These are phyloP conservation scores for Amphiura filiformis DNA, from an alignment of 35 echinoderm and acorn worm genomes.

Conservation along the genomic window DNA sequence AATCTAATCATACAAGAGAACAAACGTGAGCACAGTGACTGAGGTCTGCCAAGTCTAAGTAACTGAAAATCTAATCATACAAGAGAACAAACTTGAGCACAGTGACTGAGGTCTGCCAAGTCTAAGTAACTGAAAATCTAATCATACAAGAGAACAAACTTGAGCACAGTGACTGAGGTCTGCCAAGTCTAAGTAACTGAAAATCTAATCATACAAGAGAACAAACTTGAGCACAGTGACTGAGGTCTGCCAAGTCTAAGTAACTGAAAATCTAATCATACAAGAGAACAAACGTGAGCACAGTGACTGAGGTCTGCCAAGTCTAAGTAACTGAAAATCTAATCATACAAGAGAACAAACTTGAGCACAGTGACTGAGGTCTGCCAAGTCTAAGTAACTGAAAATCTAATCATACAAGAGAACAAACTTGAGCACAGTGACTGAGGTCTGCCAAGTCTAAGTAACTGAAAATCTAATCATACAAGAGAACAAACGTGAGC, in stretches of 20 bases:
- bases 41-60: constrained; percentile 82
- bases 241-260: constrained; percentile 79
- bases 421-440: no score
- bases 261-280: constrained; percentile 79
- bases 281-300: constrained; percentile 53
- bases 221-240: constrained; percentile 85
- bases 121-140: constrained; percentile 96
- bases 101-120: constrained; percentile 78
- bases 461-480: no score
- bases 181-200: constrained; percentile 81
- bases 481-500: no score
- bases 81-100: constrained; percentile 55
- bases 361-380: constrained; percentile 79
- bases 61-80: constrained; percentile 75
- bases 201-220: constrained; percentile 53
- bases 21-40: constrained; percentile 89
- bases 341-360: constrained; percentile 11
- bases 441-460: no score
- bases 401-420: no score
- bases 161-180: constrained; percentile 84
- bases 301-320: constrained; percentile 82
- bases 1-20: constrained; percentile 44
- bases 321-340: constrained; percentile 95
- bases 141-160: constrained; percentile 28
- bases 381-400: constrained; percentile 80